Evolutionary conservation across 1,140 invertebrate species (phyloP).

Genomic region (Phenacoccus solenopsis): DNA sequence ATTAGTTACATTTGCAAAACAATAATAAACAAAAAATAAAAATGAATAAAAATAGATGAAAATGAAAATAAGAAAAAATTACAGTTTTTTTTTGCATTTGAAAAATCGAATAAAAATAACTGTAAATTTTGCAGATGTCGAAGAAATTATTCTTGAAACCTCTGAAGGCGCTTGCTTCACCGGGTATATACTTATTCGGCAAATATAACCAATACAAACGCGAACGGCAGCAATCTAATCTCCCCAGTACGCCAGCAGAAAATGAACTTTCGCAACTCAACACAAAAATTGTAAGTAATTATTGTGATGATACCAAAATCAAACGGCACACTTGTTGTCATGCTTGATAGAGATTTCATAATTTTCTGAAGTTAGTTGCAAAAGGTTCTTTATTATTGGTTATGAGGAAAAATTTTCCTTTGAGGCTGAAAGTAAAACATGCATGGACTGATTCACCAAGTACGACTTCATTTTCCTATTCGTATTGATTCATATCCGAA

Average conservation of each 20-base stretch:
- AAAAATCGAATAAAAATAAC: too few species aligned
- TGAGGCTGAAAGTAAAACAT: not conserved
- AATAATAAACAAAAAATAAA: too few species aligned
- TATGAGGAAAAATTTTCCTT: not conserved
- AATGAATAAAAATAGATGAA: too few species aligned
- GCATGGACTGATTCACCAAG: too few species aligned
- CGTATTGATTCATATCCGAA: too few species aligned
- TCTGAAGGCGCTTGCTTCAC: not conserved
- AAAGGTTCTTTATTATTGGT: not conserved
- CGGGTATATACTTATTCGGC: not conserved
- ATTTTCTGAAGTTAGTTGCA: not conserved
- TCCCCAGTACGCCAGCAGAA: not conserved
- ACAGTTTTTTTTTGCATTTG: too few species aligned
- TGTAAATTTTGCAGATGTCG: not conserved
- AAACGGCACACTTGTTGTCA: too few species aligned
- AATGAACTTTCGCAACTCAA: not conserved
- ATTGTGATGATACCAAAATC: not conserved
- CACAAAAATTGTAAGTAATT: constrained; percentile 1
- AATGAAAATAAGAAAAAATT: too few species aligned
- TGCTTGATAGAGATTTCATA: not conserved
- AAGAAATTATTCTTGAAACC: constrained; percentile 12
- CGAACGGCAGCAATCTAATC: not conserved
- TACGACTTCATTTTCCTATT: too few species aligned
- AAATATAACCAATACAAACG: constrained; percentile 2
- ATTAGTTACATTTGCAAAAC: too few species aligned